Evolutionary conservation across 2,797 vertebrate species (phyloP), one percentile per base, ranked within the genome.

Genomic region (Lepilemur septentrionalis): DNA sequence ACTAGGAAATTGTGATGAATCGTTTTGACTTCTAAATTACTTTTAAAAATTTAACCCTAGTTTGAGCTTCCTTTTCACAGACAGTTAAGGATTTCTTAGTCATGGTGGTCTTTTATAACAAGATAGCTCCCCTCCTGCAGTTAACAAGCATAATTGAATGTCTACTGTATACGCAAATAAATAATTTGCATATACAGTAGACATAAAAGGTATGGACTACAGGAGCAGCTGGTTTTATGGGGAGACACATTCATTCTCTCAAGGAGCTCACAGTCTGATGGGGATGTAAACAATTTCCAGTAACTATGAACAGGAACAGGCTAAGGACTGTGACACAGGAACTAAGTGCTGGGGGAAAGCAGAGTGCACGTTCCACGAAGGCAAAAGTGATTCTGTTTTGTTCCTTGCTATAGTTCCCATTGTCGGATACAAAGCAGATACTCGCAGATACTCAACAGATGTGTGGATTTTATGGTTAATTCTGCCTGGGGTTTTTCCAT

Each of bases 21-120:
- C 61, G 87, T 92, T 97, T 85, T 96, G 91, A 95, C 69, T 94
- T 94, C 89, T 94, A 95, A 97, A 95, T 96, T 92, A 83, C 90
- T 55, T 91, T 96, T 82, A 28, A 55, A 93, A 80, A 93, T 35
- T 46, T 89, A 76, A 35, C 57, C 28, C 48, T 81, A 6, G 20
- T 93, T 96, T 91, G 83, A 73, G 3, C 88, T 94, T 93, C 20
- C 30, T 70, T 95, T 67, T 55, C 67, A 92, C 11, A 85, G 57
- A 32, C 96, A 84, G 65, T 93, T 93, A 75, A 92, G 80, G 17
- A 85, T 80, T 89, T 93, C 35, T 35, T 80, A 73, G 72, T 75
- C n/a, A 57, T 30, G 35, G 79, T 75, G 22, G 23, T 43, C 20
- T 94, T 96, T 97, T 95, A 46, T 59, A 93, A 78, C 12, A 76